Evolutionary conservation across 2,888 invertebrate species (phyloP).

Genomic region (Macrosiphum euphorbiae): DNA sequence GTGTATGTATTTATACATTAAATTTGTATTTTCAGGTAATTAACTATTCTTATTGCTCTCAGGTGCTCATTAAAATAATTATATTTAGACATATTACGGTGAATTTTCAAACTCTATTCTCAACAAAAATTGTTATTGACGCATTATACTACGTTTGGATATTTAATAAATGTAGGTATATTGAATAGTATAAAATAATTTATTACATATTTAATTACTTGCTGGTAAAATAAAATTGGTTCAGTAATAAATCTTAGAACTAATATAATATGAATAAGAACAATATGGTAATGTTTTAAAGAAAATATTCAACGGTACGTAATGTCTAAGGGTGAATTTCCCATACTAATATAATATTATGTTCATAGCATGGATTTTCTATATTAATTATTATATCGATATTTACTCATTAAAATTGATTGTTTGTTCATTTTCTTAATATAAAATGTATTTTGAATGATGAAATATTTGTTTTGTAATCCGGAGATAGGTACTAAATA

Average conservation of each 20-base stretch:
- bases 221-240: neutral
- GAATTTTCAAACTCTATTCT: neutral
- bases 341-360: neutral
- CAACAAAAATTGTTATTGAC: neutral
- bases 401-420: neutral
- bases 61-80: slow-evolving; percentile 1
- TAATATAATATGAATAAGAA: neutral
- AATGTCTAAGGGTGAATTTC: neutral
- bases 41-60: neutral
- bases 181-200: neutral
- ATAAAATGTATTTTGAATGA: neutral
- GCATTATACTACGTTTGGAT: neutral
- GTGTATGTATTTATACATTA: neutral
- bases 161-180: neutral
- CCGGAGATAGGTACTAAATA: neutral
- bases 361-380: neutral
- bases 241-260: neutral
- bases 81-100: neutral
- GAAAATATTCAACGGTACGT: neutral
- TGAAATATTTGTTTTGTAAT: neutral
- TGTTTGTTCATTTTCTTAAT: neutral
- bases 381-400: neutral
- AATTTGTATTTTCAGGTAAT: neutral
- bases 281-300: neutral
- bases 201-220: neutral